These are phyloP conservation scores for Adelges cooleyi DNA, from an alignment of 1,140 invertebrate species.

Conservation along the genomic window DNA sequence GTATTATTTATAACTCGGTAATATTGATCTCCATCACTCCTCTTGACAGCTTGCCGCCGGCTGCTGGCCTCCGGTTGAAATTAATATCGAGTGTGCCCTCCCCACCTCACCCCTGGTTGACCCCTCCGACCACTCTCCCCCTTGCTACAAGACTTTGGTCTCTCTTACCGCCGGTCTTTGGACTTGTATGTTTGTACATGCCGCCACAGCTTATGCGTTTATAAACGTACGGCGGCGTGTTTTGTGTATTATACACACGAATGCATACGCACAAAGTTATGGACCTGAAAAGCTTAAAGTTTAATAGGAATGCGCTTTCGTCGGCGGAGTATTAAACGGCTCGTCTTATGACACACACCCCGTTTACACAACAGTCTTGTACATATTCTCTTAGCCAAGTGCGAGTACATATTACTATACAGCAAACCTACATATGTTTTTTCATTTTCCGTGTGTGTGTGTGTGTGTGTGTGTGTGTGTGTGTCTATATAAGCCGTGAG, in stretches of 20 bases:
- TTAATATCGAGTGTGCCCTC: constrained; percentile 5
- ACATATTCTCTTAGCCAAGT: background rate
- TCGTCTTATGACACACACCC: background rate
- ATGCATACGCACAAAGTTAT: constrained; percentile 15
- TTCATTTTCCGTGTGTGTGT: background rate
- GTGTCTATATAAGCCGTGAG: background rate
- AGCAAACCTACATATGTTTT: too few relatives aligned
- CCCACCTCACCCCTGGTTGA: too few relatives aligned
- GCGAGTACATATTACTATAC: background rate
- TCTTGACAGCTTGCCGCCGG: constrained; percentile 1
- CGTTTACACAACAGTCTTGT: constrained; percentile 2
- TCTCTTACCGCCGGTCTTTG: background rate
- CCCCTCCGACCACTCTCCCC: background rate
- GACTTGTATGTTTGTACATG: background rate
- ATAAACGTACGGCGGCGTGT: constrained; percentile 7
- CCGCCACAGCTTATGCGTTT: background rate
- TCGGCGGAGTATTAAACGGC: constrained; percentile 18
- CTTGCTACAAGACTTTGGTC: too few relatives aligned
- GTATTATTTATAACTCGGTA: constrained; percentile 24
- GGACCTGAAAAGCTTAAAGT: constrained; percentile 20
- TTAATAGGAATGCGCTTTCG: constrained; percentile 18
- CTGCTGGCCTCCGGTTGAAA: background rate
- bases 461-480: too few relatives aligned
- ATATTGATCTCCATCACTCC: constrained; percentile 25
- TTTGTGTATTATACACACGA: constrained; percentile 27